phyloP scores from a whole-genome alignment of 2,888 invertebrate genomes.

The Diadegma fenestrale region DNA sequence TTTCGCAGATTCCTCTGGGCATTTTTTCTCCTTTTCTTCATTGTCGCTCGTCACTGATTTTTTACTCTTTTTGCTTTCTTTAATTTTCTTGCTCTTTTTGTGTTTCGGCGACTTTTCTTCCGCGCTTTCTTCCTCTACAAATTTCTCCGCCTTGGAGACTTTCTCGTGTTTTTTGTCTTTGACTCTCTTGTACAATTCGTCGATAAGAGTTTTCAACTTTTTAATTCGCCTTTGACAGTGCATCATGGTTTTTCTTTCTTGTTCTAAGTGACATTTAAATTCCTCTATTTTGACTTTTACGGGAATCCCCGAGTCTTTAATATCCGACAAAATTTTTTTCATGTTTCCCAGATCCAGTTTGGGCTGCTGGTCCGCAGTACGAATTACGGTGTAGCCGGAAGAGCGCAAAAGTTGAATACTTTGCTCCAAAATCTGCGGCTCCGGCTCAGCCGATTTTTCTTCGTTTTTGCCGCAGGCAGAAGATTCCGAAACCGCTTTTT shows the following conservation, averaged over 20 bases:
- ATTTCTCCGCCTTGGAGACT: background rate
- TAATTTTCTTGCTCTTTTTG: slow-evolving; percentile 42
- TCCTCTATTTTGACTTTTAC: background rate
- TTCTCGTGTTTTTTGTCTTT: background rate
- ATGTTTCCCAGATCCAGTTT: background rate
- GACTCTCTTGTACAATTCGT: background rate
- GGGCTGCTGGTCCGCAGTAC: background rate
- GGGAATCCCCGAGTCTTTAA: background rate
- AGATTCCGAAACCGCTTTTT: background rate
- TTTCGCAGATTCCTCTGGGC: background rate
- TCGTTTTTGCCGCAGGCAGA: background rate
- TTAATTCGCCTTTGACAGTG: background rate
- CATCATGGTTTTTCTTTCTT: background rate
- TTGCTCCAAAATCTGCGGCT: background rate
- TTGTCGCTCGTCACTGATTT: background rate
- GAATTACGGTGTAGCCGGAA: slow-evolving; percentile 24
- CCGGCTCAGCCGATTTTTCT: background rate
- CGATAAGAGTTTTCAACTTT: background rate
- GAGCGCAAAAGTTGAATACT: slow-evolving; percentile 33
- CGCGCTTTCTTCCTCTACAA: background rate
- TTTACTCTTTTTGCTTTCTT: slow-evolving; percentile 16
- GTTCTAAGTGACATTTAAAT: background rate
- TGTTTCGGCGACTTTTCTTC: background rate
- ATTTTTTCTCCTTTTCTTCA: background rate
- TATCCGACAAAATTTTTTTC: background rate